A percentile compares a stretch with the other conserved stretches of the same genome.
These are phyloP conservation scores for Puntigrus tetrazona DNA, from an alignment of 2,113 vertebrate species.

Conservation along the genomic window DNA sequence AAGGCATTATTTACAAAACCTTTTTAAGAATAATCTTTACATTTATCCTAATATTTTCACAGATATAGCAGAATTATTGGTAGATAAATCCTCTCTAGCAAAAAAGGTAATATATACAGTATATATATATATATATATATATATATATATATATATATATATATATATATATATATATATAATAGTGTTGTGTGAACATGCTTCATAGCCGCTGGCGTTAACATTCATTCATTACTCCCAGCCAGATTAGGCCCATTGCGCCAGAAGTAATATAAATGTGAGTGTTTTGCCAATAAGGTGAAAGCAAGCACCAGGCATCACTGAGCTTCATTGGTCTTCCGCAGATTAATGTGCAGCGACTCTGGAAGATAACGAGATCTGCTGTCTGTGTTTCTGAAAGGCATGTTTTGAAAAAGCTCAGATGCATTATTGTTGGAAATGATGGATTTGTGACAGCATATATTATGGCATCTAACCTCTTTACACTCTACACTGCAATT, in stretches of 20 bases:
- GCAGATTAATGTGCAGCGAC: constrained; percentile 37
- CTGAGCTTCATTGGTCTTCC: constrained; percentile 53
- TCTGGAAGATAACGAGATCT: constrained; percentile 40
- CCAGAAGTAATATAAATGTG: constrained; percentile 41
- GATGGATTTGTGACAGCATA: constrained; percentile 40
- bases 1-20: neutral
- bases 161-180: too few relatives aligned
- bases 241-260: constrained; percentile 59
- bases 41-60: too few relatives aligned
- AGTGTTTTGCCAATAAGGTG: constrained; percentile 50
- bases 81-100: too few relatives aligned
- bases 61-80: too few relatives aligned
- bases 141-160: too few relatives aligned
- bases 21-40: neutral
- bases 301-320: constrained; percentile 49
- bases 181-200: constrained; percentile 29
- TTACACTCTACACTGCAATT: constrained; percentile 29
- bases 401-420: constrained; percentile 26
- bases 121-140: too few relatives aligned
- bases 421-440: constrained; percentile 3
- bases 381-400: constrained; percentile 24
- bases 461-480: constrained; percentile 26
- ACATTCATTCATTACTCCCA: constrained; percentile 51
- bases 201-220: too few relatives aligned
- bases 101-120: too few relatives aligned